Conservation (phyloP, 2,797 vertebrate species). For the Huso huso region DNA sequence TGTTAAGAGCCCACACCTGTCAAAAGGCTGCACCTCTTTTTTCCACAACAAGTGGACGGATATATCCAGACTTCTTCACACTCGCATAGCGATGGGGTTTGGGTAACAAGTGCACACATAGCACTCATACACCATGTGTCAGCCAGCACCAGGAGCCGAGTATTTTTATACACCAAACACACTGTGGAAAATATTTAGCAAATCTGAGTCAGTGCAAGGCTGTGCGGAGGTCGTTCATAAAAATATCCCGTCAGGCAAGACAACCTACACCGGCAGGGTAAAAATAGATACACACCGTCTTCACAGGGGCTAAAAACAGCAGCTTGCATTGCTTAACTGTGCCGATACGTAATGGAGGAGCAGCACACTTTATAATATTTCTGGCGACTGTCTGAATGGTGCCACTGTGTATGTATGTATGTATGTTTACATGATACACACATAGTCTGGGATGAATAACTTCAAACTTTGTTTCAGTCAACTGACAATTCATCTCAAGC, state of each 20-base stretch:
- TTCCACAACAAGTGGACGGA: conserved; percentile 45
- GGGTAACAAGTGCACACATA: conserved; percentile 43
- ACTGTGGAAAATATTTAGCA: conserved; percentile 50
- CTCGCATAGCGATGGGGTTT: conserved; percentile 27
- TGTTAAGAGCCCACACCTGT: conserved; percentile 45
- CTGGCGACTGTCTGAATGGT: too few relatives aligned
- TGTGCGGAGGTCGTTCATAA: conserved; percentile 25
- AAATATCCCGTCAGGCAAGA: conserved; percentile 30
- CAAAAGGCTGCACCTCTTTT: conserved; percentile 25
- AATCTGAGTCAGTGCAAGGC: conserved; percentile 31
- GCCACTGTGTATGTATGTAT: too few relatives aligned
- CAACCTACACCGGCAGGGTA: conserved; percentile 27
- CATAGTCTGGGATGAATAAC: not conserved
- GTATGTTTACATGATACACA: too few relatives aligned
- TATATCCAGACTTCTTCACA: conserved; percentile 29
- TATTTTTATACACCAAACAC: conserved; percentile 37
- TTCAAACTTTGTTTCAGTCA: too few relatives aligned
- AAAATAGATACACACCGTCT: conserved; percentile 43
- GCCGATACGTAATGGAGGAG: conserved; percentile 35
- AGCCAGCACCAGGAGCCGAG: conserved; percentile 19
- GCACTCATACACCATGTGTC: conserved; percentile 35
- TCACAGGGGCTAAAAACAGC: conserved; percentile 42
- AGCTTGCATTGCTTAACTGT: conserved; percentile 39
- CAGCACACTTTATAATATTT: conserved; percentile 29
- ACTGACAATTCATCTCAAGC: too few relatives aligned